Conservation (phyloP, 2,888 invertebrate species). For the Sarcophaga variegata region DNA sequence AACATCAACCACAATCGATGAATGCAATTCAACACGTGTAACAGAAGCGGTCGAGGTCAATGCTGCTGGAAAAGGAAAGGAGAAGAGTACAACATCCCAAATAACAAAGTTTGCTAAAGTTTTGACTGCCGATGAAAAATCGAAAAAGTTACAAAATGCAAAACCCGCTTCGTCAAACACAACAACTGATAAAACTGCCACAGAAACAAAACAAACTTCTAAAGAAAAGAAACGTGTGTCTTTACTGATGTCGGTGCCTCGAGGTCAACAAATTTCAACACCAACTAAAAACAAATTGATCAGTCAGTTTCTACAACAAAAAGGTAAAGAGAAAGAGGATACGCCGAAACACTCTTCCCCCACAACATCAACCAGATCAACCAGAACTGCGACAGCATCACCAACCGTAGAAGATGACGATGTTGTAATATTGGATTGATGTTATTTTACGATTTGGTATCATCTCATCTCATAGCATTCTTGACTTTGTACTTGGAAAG, state of each 20-base stretch:
- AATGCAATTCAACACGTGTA: slow-evolving; percentile 8
- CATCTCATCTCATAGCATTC: not conserved
- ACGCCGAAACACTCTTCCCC: slow-evolving; percentile 9
- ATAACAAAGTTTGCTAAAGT: slow-evolving; percentile 79
- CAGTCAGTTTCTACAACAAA: slow-evolving; percentile 82
- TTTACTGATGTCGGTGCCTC: slow-evolving; percentile 80
- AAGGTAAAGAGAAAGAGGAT: slow-evolving; percentile 38
- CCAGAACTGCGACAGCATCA: slow-evolving; percentile 3
- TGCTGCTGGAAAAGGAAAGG: slow-evolving; percentile 17
- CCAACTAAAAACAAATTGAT: slow-evolving; percentile 80
- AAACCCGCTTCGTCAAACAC: not conserved
- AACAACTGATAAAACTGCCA: slow-evolving; percentile 2
- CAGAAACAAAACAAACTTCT: slow-evolving; percentile 27
- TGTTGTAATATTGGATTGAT: slow-evolving; percentile 73
- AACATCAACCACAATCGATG: not conserved
- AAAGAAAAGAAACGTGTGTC: slow-evolving; percentile 78
- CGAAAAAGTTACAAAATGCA: slow-evolving; percentile 30
- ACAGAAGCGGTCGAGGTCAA: slow-evolving; percentile 23
- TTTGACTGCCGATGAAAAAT: slow-evolving; percentile 75
- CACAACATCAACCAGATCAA: slow-evolving; percentile 43
- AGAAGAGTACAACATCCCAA: slow-evolving; percentile 42
- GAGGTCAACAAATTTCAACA: slow-evolving; percentile 77
- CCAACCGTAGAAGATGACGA: slow-evolving; percentile 64
- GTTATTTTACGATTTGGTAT: not conserved
- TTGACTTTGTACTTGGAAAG: not conserved